phyloP scores from a whole-genome alignment of 2,113 vertebrate genomes.

The Mugil cephalus region DNA sequence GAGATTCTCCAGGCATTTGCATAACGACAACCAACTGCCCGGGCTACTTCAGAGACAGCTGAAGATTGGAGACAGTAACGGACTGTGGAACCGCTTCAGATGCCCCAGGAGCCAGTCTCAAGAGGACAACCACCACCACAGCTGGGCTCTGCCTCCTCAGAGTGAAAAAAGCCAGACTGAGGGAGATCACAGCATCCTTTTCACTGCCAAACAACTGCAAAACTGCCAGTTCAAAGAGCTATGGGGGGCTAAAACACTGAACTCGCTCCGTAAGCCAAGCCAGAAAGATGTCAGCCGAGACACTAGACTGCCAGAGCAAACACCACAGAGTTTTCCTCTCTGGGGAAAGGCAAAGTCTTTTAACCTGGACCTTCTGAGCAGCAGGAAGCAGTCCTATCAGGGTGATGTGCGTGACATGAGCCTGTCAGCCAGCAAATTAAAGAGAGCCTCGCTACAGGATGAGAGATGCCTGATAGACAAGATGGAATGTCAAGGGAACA shows the following conservation, averaged over 20 bases:
- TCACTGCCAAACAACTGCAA: conserved; percentile 79
- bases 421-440: conserved; percentile 78
- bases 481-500: conserved; percentile 75
- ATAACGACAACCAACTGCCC: conserved; percentile 78
- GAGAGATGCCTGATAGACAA: conserved; percentile 82
- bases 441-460: conserved; percentile 85
- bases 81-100: conserved; percentile 68
- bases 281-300: conserved; percentile 69
- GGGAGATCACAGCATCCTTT: conserved; percentile 61
- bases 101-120: conserved; percentile 73
- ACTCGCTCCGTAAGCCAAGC: conserved; percentile 50
- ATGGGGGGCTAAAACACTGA: conserved; percentile 67
- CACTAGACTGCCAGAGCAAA: conserved; percentile 46
- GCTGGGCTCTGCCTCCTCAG: conserved; percentile 69
- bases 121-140: conserved; percentile 67
- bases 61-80: conserved; percentile 66
- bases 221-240: conserved; percentile 74
- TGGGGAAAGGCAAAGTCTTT: conserved; percentile 84
- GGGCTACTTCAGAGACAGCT: conserved; percentile 80
- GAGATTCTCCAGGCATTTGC: conserved; percentile 81
- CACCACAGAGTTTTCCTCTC: conserved; percentile 56
- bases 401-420: conserved; percentile 77
- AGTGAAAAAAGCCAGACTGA: conserved; percentile 64
- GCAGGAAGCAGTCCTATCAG: conserved; percentile 86
- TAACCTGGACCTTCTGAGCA: conserved; percentile 77